Conservation (phyloP, 2,113 vertebrate genomes). For the Rhadina sibilatrix region DNA sequence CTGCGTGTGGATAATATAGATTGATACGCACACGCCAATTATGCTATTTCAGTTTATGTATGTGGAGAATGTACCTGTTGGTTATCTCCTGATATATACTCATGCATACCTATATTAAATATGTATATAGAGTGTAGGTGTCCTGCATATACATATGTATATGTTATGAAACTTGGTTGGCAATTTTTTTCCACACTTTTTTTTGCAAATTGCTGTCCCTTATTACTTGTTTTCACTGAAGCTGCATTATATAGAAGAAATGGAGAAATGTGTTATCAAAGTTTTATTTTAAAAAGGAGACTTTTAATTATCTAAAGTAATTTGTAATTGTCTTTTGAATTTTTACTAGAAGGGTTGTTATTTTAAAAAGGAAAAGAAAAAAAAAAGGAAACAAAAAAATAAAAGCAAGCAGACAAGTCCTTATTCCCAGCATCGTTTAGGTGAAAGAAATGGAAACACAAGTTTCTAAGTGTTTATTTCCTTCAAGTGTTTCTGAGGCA, state of each 20-base stretch:
- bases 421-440: background rate
- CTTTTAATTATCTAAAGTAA: slow-evolving; percentile 68
- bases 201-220: slow-evolving; percentile 74
- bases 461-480: slow-evolving; percentile 15
- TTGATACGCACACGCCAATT: slow-evolving; percentile 53
- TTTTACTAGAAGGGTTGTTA: slow-evolving; percentile 57
- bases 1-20: slow-evolving; percentile 2
- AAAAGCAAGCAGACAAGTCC: slow-evolving; percentile 11
- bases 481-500: background rate
- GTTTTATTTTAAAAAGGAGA: slow-evolving; percentile 76
- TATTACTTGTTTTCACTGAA: slow-evolving; percentile 65
- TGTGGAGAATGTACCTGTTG: slow-evolving; percentile 55
- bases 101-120: slow-evolving; percentile 66
- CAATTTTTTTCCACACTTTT: slow-evolving; percentile 57
- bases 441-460: slow-evolving; percentile 20
- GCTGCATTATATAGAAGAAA: slow-evolving; percentile 71
- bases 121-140: slow-evolving; percentile 78
- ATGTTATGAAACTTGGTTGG: slow-evolving; percentile 72
- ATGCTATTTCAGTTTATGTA: slow-evolving; percentile 60
- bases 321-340: slow-evolving; percentile 59
- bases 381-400: background rate
- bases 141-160: slow-evolving; percentile 76
- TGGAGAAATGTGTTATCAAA: slow-evolving; percentile 67
- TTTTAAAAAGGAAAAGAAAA: background rate
- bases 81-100: slow-evolving; percentile 70